Conservation (phyloP, 2,113 vertebrate species). For the Agapornis roseicollis region DNA sequence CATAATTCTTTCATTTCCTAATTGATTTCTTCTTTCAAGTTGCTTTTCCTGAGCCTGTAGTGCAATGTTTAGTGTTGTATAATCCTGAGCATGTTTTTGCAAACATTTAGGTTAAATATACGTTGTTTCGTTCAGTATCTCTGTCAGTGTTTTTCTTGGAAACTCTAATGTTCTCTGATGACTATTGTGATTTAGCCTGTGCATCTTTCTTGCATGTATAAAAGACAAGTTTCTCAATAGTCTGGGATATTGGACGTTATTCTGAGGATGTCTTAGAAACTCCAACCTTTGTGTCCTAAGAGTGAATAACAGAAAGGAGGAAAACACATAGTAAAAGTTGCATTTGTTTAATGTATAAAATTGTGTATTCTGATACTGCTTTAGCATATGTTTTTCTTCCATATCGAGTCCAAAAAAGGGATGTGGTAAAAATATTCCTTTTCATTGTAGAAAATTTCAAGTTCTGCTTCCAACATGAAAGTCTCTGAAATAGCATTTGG, state of each 20-base stretch:
- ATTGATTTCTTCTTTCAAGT: background rate
- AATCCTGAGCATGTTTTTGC: background rate
- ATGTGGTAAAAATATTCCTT: background rate
- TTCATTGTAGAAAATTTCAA: background rate
- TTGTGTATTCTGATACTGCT: background rate
- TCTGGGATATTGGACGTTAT: background rate
- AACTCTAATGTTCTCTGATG: background rate
- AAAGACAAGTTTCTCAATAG: background rate
- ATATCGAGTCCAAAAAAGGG: background rate
- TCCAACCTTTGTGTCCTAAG: background rate
- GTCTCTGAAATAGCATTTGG: background rate
- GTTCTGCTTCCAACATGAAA: background rate
- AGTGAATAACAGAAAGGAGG: background rate
- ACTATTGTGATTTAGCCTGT: background rate
- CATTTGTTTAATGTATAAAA: background rate
- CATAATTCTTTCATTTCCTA: background rate
- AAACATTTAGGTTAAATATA: background rate
- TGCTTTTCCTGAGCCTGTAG: background rate
- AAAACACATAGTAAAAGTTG: background rate
- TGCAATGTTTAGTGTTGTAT: background rate
- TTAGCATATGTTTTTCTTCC: background rate
- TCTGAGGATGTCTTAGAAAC: background rate
- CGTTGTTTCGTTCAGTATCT: background rate
- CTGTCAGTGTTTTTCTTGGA: background rate
- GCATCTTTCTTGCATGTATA: background rate